Percentiles rank a stretch among this genome's conserved stretches.
These are phyloP conservation scores for Meloidogyne floridensis DNA, from an alignment of 1,140 invertebrate species.

Conservation along the genomic window DNA sequence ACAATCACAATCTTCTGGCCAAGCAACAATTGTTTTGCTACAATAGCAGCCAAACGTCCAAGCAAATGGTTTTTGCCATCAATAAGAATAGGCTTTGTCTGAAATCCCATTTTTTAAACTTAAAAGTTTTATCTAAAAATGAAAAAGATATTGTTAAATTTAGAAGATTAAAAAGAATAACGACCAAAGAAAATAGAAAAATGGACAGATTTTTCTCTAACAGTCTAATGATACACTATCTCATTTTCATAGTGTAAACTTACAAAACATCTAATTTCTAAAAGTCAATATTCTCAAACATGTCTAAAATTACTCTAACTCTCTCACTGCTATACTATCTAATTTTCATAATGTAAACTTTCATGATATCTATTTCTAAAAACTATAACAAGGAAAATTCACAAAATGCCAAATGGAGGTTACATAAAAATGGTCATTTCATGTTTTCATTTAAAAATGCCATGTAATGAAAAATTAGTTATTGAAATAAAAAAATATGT, in stretches of 20 bases:
- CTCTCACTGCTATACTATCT: too few relatives aligned
- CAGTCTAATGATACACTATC: not conserved
- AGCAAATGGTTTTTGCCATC: conserved; percentile 96
- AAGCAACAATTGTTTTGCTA: conserved; percentile 76
- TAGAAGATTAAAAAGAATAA: not conserved
- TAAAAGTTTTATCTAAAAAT: not conserved
- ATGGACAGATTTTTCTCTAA: not conserved
- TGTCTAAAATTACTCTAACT: too few relatives aligned
- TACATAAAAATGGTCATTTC: too few relatives aligned
- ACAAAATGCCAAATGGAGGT: too few relatives aligned
- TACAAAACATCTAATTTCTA: not conserved
- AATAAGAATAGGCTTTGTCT: conserved; percentile 70
- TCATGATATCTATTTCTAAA: too few relatives aligned
- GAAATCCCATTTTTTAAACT: not conserved
- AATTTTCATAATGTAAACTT: too few relatives aligned
- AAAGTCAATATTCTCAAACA: not conserved
- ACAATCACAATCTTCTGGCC: conserved; percentile 74
- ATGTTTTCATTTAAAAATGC: too few relatives aligned
- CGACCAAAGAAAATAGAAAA: not conserved
- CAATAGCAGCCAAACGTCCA: conserved; percentile 87
- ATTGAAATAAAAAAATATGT: too few relatives aligned
- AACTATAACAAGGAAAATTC: too few relatives aligned
- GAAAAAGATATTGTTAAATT: not conserved
- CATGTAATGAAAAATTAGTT: too few relatives aligned
- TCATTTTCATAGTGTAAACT: not conserved